Percentiles rank a stretch among this genome's conserved stretches.
These are phyloP conservation scores for Poecilia latipinna DNA, from an alignment of 2,113 vertebrate species.

Conservation along the genomic window DNA sequence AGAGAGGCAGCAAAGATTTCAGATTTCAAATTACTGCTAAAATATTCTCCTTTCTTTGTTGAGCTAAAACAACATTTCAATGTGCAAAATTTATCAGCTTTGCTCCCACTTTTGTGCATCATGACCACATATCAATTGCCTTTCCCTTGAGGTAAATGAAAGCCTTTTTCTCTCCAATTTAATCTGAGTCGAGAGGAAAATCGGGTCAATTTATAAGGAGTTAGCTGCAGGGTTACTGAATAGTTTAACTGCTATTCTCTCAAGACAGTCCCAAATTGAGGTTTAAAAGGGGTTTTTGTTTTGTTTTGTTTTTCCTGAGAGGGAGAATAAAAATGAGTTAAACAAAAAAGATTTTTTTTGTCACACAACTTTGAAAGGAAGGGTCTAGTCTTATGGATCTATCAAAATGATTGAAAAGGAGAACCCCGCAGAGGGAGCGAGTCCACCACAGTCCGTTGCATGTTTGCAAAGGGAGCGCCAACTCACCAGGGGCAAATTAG, in stretches of 20 bases:
- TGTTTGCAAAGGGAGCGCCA: slow-evolving; percentile 52
- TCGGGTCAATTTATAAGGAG: slow-evolving; percentile 42
- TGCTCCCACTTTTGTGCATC: slow-evolving; percentile 50
- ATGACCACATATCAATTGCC: slow-evolving; percentile 36
- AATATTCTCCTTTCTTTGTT: slow-evolving; percentile 4
- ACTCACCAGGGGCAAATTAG: slow-evolving; percentile 75
- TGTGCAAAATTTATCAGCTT: slow-evolving; percentile 33
- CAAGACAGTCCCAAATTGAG: slow-evolving; percentile 39
- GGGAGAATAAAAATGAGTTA: slow-evolving; percentile 35
- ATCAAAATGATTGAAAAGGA: slow-evolving; percentile 41
- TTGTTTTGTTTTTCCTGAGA: neutral
- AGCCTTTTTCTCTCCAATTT: slow-evolving; percentile 48
- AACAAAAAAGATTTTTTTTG: slow-evolving; percentile 43
- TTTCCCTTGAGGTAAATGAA: slow-evolving; percentile 53
- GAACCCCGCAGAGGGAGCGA: slow-evolving; percentile 38
- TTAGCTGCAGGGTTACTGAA: slow-evolving; percentile 39
- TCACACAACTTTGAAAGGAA: slow-evolving; percentile 39
- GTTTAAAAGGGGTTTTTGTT: neutral
- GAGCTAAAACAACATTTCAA: slow-evolving; percentile 21
- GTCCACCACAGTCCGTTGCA: slow-evolving; percentile 41
- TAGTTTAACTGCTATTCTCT: slow-evolving; percentile 40
- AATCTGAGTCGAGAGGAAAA: slow-evolving; percentile 39
- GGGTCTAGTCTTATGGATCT: slow-evolving; percentile 46
- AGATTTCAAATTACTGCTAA: neutral
- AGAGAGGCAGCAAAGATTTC: slow-evolving; percentile 6